phyloP scores from a whole-genome alignment of 2,888 invertebrate genomes.

The Cryptocephalus primarius region DNA sequence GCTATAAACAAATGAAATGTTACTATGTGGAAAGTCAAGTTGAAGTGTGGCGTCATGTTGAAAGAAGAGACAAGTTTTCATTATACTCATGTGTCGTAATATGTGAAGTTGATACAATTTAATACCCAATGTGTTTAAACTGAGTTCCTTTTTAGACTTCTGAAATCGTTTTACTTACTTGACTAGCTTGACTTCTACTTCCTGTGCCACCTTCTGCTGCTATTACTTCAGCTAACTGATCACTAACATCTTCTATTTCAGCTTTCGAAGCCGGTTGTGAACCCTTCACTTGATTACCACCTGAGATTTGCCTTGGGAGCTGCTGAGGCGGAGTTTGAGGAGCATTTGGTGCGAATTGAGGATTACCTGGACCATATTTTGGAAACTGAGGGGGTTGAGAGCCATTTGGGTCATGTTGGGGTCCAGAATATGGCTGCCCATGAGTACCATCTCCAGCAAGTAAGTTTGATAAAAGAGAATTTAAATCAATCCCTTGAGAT shows the following conservation, averaged over 20 bases:
- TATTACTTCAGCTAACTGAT: slow-evolving; percentile 8
- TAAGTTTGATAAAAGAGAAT: slow-evolving; percentile 3
- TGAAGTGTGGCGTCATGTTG: no score
- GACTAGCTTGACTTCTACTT: no score
- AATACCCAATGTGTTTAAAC: no score
- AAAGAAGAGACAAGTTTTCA: no score
- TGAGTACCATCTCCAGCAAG: not conserved
- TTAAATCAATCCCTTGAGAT: slow-evolving; percentile 6
- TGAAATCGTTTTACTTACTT: no score
- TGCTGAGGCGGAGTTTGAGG: not conserved
- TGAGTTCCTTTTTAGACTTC: no score
- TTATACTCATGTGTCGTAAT: no score
- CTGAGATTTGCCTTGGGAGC: not conserved
- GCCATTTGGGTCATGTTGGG: slow-evolving; percentile 1
- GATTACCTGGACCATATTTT: not conserved
- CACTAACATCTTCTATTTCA: slow-evolving; percentile 8
- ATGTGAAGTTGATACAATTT: no score
- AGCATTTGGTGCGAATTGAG: not conserved
- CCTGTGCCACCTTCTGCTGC: slow-evolving; percentile 1
- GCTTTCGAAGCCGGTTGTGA: slow-evolving; percentile 1
- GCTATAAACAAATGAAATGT: slow-evolving; percentile 12
- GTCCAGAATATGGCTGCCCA: not conserved
- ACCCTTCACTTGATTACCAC: not conserved
- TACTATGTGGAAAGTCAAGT: no score
- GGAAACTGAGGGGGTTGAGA: not conserved